Evolutionary conservation across 2,888 invertebrate genomes (phyloP), one percentile per base, ranked within the genome.

Genomic region (Thecocarcelia acutangulata): DNA sequence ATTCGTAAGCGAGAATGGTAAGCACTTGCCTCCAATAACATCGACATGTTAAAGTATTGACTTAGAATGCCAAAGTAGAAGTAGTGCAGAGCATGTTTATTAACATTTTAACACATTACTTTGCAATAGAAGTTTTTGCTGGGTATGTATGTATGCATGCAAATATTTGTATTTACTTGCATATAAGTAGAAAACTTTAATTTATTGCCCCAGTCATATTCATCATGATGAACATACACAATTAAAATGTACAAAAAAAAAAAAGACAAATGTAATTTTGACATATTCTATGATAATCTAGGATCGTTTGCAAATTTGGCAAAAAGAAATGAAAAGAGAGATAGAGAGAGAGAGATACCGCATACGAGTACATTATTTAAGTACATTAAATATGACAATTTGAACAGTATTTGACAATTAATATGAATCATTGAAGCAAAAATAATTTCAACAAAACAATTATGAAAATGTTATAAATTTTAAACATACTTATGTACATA

Each of bases 381-480:
- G 37, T 48, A 48, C 15, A 37, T 40, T 19, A 52, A 42, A 46
- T 50, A 69, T 15, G 33, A 68, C 15, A 61, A 52, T 58, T 80
- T 74, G 33, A 56, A 77, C 69, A 77, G 56, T 77, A 64, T 78
- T 72, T 72, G 63, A 82, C 74, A 74, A 78, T 82, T 82, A 78
- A 75, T 54, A 66, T 82, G 82, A 82, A 82, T 82, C 82, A 82
- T 46, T 77, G 48, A 76, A 76, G 77, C 78, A 74, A 74, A 82
- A 74, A 74, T 74, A 78, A 78, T 82, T 82, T 78, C 82, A 82
- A 78, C 82, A 78, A 74, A 82, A 59, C 64, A 78, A 82, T 82
- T 82, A 82, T 74, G 69, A 78, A 73, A 68, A 80, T 69, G 37
- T 76, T 44, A 61, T 63, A 56, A 46, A 68, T 68, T 64, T 78